A percentile compares a stretch with the other conserved stretches of the same genome.
Evolutionary conservation across 2,113 vertebrate genomes (phyloP).

Genomic region (Orientallactaga bullata): DNA sequence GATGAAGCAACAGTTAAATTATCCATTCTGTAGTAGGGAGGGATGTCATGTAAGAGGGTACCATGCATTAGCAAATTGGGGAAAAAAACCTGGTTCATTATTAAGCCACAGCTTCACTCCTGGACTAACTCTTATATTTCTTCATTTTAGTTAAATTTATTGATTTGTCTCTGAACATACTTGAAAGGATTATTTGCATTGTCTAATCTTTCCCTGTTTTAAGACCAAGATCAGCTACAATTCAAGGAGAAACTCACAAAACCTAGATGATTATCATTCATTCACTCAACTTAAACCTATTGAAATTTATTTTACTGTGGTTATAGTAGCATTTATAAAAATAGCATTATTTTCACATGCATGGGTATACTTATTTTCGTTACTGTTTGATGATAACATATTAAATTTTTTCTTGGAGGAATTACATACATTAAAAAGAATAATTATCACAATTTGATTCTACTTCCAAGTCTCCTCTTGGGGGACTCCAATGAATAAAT

Average conservation of each 20-base stretch:
- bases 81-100: not conserved
- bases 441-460: not conserved
- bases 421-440: slow-evolving; percentile 33
- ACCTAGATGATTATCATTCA: not conserved
- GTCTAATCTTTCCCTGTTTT: not conserved
- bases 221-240: not conserved
- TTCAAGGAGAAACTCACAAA: not conserved
- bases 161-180: not conserved
- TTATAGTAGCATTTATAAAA: not conserved
- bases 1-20: not conserved
- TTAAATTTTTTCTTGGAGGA: slow-evolving; percentile 4
- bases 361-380: not conserved
- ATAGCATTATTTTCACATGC: not conserved
- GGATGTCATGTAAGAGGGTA: not conserved
- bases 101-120: not conserved
- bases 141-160: not conserved
- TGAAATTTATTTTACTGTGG: not conserved
- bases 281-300: not conserved
- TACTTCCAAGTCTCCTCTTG: not conserved
- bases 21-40: not conserved
- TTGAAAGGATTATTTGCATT: not conserved
- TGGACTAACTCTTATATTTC: not conserved
- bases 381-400: not conserved
- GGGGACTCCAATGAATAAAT: not conserved
- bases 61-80: not conserved